A percentile compares a stretch with the other conserved stretches of the same genome.
Conservation (phyloP, 2,113 vertebrate genomes). For the Acanthochromis polyacanthus region DNA sequence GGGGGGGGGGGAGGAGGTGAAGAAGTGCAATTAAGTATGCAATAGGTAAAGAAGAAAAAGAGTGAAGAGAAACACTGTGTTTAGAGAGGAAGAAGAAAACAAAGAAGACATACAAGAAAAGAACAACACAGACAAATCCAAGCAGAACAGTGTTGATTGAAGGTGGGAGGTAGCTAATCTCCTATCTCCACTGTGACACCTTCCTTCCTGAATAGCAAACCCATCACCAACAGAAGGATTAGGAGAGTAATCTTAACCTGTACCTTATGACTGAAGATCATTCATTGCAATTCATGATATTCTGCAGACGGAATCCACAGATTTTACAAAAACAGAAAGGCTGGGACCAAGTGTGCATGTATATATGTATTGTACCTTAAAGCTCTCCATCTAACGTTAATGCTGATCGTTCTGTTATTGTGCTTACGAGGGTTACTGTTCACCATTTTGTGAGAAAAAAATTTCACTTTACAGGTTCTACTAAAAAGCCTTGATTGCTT, state of each 20-base stretch:
- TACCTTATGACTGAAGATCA: not conserved
- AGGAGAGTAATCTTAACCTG: constrained; percentile 22
- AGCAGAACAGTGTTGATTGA: constrained; percentile 18
- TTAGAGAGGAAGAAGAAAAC: constrained; percentile 6
- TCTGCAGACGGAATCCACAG: not conserved
- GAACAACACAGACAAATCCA: not conserved
- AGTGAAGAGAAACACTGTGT: constrained; percentile 27
- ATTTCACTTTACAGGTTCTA: not conserved
- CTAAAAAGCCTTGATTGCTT: too few species aligned
- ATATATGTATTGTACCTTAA: too few species aligned
- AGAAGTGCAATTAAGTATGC: constrained; percentile 11
- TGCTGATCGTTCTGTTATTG: too few species aligned
- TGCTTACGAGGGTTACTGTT: too few species aligned
- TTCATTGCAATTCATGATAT: constrained; percentile 16
- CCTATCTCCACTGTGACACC: constrained; percentile 21
- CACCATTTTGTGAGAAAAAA: constrained; percentile 8
- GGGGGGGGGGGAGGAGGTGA: constrained; percentile 1
- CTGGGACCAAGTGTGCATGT: not conserved
- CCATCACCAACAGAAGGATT: constrained; percentile 29
- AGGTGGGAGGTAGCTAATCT: not conserved
- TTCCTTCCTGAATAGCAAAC: constrained; percentile 47
- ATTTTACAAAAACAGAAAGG: not conserved
- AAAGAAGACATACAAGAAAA: not conserved
- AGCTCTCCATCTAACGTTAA: too few species aligned
- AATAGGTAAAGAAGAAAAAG: constrained; percentile 15